Percentiles rank a stretch among this genome's conserved stretches.
Conservation (phyloP, 2,888 invertebrate species). For the Aelia acuminata region DNA sequence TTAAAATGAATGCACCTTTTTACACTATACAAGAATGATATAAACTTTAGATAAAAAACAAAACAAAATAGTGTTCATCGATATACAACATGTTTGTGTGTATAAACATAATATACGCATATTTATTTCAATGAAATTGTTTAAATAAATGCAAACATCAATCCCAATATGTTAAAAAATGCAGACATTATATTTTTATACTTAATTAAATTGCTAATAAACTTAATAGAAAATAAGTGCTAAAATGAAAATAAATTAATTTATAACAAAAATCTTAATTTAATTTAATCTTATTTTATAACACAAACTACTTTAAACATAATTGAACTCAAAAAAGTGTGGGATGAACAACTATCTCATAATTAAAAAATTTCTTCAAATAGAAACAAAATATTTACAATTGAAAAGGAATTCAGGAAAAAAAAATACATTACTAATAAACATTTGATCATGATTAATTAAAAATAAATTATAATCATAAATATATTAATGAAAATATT, state of each 20-base stretch:
- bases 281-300: too few relatives aligned
- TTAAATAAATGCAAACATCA: background rate
- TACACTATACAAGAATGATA: background rate
- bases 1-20: constrained; percentile 32
- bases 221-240: background rate
- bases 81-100: background rate
- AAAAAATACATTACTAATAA: background rate
- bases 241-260: background rate
- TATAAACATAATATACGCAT: background rate
- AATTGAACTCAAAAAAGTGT: background rate
- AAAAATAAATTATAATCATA: background rate
- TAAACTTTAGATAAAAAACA: background rate
- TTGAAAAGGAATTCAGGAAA: background rate
- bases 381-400: background rate
- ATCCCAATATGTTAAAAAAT: background rate
- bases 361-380: background rate
- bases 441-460: background rate
- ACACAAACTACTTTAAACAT: background rate
- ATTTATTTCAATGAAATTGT: background rate
- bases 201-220: background rate
- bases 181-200: background rate
- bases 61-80: background rate
- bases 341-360: background rate
- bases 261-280: too few relatives aligned
- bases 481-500: background rate